Evolutionary conservation across 2,888 invertebrate genomes (phyloP).

Genomic region (Polydesmus complanatus): DNA sequence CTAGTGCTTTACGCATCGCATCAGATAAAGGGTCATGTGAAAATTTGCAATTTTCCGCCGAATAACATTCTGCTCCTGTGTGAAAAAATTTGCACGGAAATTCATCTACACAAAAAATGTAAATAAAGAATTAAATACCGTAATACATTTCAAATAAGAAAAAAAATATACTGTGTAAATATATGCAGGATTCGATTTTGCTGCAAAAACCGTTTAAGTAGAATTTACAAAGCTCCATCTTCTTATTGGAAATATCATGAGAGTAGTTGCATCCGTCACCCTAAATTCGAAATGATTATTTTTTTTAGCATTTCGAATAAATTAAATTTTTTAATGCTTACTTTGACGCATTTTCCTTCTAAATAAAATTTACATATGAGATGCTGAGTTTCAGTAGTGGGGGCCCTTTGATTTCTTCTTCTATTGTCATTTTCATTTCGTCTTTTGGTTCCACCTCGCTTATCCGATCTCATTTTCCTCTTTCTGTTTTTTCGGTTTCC

Average conservation of each 20-base stretch:
- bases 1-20: slow-evolving; percentile 46
- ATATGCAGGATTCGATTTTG: slow-evolving; percentile 86
- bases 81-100: slow-evolving; percentile 97
- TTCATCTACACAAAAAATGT: slow-evolving; percentile 38
- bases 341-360: slow-evolving; percentile 64
- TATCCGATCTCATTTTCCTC: not conserved
- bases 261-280: slow-evolving; percentile 75
- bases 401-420: slow-evolving; percentile 1
- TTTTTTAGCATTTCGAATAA: not conserved
- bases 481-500: not conserved
- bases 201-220: slow-evolving; percentile 90
- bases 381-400: not conserved
- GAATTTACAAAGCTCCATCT: slow-evolving; percentile 90
- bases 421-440: not conserved
- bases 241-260: slow-evolving; percentile 67
- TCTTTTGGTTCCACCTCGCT: not conserved
- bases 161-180: slow-evolving; percentile 59
- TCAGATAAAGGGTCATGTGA: slow-evolving; percentile 81
- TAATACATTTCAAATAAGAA: not conserved
- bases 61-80: slow-evolving; percentile 65
- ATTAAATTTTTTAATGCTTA: slow-evolving; percentile 18
- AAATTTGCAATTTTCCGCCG: slow-evolving; percentile 78
- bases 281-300: slow-evolving; percentile 29
- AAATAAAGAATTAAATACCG: not conserved
- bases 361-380: slow-evolving; percentile 66